Base-by-base conservation (phyloP, 2,888 invertebrate genomes). In the Buathra laborator region DNA sequence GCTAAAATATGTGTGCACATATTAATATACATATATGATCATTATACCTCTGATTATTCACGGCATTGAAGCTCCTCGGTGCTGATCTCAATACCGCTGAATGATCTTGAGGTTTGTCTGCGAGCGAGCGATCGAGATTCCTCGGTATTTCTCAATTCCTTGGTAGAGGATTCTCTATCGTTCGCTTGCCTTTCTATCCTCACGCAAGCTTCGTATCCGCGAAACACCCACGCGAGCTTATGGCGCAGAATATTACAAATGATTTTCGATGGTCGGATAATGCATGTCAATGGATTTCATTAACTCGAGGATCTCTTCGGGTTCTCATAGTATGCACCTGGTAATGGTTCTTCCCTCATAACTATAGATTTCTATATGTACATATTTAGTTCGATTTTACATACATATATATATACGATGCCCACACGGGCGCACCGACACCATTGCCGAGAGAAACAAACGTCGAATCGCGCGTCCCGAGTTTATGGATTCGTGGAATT, bases 251-350 rank as follows among this genome's bases (percentile, higher is more conserved):
- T 80, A 76, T 56, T 32, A 24, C 37, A 16, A 86, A 81, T 76
- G 83, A 86, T 86, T 86, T 83, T 86, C 83, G 83, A 88, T 87
- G 86, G 76, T 86, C 77, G 51, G 29, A 77, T 68, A 46, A 53
- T 43, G 51, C 64, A 43, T 51, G 64, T 62, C 68, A 76, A 87
- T 87, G 85, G 89, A 90, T 90, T 89, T 91, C 90, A 91, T 91
- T 91, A 91, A 89, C 90, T 91, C 88, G 84, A 90, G 90, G 89
- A 80, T 67, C 67, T 53, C 56, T 37, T n/a, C 51, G 87, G 84
- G 79, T 86, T 86, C 74, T 83, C 87, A 85, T 80, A 75, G 84
- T 87, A 32, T 24, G 46, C 37, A 48, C 12, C 74, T 46, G 16
- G 59, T n/a, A 24, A 29, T 12, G 29, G 37, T 53, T 32, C 48